Conservation (phyloP, 2,888 invertebrate species). For the Philereme vetulata region DNA sequence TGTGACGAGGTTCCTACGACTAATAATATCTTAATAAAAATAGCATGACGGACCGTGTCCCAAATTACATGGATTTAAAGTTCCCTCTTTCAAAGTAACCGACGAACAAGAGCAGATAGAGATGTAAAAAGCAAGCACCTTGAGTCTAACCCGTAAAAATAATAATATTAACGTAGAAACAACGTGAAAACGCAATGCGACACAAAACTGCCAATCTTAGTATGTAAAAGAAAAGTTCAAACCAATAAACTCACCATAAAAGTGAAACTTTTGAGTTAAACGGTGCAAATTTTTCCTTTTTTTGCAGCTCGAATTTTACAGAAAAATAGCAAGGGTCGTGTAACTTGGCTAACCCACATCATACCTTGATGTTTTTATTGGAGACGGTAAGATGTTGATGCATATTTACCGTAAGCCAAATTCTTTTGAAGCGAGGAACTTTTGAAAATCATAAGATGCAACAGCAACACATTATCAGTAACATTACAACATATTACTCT, state of each 20-base stretch:
- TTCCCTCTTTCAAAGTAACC: background rate
- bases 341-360: slow-evolving; percentile 31
- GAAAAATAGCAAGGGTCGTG: slow-evolving; percentile 16
- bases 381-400: slow-evolving; percentile 6
- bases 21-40: no score
- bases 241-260: slow-evolving; percentile 23
- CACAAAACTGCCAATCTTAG: slow-evolving; percentile 8
- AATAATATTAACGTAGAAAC: background rate
- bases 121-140: background rate
- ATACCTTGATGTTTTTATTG: slow-evolving; percentile 35
- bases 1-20: no score
- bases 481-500: no score
- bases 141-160: background rate
- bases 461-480: no score
- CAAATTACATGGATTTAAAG: no score
- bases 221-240: slow-evolving; percentile 17
- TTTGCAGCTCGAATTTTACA: slow-evolving; percentile 17
- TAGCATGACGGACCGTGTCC: no score
- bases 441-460: no score
- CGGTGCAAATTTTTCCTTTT: slow-evolving; percentile 20
- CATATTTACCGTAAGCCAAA: no score
- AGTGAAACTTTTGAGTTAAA: slow-evolving; percentile 27
- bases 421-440: no score
- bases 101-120: background rate
- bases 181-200: background rate